phyloP scores from a whole-genome alignment of 1,140 invertebrate genomes.

The Dryas iulia region DNA sequence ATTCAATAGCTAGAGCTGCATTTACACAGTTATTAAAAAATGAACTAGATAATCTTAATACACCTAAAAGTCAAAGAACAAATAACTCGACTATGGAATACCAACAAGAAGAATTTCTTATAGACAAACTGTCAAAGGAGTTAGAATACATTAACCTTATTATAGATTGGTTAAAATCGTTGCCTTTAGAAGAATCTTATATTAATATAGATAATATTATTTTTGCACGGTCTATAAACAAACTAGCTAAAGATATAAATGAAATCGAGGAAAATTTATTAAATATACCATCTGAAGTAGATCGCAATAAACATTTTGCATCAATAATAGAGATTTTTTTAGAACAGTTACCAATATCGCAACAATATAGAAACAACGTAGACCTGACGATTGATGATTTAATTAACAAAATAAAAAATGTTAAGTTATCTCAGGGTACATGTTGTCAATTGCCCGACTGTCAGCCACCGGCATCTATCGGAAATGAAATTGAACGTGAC shows the following conservation, averaged over 20 bases:
- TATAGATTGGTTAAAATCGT: slow-evolving; percentile 44
- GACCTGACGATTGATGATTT: slow-evolving; percentile 32
- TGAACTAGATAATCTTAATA: slow-evolving; percentile 40
- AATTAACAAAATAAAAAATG: slow-evolving; percentile 27
- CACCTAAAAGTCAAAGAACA: background rate
- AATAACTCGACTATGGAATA: slow-evolving; percentile 9
- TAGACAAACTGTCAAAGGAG: slow-evolving; percentile 37
- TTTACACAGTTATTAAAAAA: slow-evolving; percentile 39
- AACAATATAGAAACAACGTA: slow-evolving; percentile 25
- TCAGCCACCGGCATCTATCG: background rate
- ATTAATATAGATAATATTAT: slow-evolving; percentile 28
- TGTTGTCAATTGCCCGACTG: background rate
- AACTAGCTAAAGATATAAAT: slow-evolving; percentile 42
- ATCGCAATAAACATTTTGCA: slow-evolving; percentile 26
- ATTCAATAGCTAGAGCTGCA: slow-evolving; percentile 33
- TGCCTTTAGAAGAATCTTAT: slow-evolving; percentile 42
- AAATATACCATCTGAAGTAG: background rate
- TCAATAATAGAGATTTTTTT: slow-evolving; percentile 28
- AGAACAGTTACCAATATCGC: slow-evolving; percentile 27
- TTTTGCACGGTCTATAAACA: slow-evolving; percentile 38
- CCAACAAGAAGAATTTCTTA: slow-evolving; percentile 11
- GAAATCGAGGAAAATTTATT: slow-evolving; percentile 36
- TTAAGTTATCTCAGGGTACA: background rate
- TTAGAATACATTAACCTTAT: slow-evolving; percentile 46
- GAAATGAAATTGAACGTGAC: slow-evolving; percentile 10